phyloP scores from a whole-genome alignment of 2,888 invertebrate genomes.

The Caenorhabditis macrosperma region DNA sequence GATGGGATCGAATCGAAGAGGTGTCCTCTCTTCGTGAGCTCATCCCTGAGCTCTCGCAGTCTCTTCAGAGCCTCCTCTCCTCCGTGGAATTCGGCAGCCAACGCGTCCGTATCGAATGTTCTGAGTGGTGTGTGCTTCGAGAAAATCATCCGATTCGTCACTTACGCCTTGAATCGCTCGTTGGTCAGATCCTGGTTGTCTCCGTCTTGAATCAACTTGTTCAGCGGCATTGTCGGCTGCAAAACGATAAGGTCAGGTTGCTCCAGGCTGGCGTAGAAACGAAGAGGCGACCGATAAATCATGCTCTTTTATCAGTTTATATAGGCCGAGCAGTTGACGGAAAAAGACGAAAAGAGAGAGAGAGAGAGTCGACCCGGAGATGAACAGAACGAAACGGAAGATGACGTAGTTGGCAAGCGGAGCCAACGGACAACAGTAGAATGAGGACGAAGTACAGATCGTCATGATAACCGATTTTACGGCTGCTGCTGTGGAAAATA shows the following conservation, averaged over 20 bases:
- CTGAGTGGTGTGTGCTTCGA: slow-evolving; percentile 12
- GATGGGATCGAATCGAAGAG: slow-evolving; percentile 41
- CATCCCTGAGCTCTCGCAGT: slow-evolving; percentile 50
- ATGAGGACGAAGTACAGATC: neutral
- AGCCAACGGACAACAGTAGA: neutral
- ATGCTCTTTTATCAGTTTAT: slow-evolving; percentile 53
- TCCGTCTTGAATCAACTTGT: slow-evolving; percentile 62
- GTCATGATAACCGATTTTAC: too few relatives aligned
- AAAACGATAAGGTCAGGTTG: neutral
- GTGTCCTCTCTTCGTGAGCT: slow-evolving; percentile 44
- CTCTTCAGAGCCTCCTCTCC: slow-evolving; percentile 42
- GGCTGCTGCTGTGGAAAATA: too few relatives aligned
- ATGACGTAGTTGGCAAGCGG: slow-evolving; percentile 27
- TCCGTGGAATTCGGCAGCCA: slow-evolving; percentile 49
- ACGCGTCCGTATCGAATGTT: slow-evolving; percentile 55
- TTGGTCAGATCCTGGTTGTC: slow-evolving; percentile 73
- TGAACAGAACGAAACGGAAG: slow-evolving; percentile 21
- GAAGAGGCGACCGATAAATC: slow-evolving; percentile 36
- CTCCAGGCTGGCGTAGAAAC: slow-evolving; percentile 3
- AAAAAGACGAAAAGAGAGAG: slow-evolving; percentile 21
- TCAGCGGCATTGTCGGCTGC: slow-evolving; percentile 50
- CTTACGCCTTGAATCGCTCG: slow-evolving; percentile 65
- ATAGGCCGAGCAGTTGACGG: slow-evolving; percentile 36
- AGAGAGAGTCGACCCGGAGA: slow-evolving; percentile 39
- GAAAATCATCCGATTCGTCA: neutral